These are phyloP conservation scores for Turnix velox DNA, from an alignment of 2,113 vertebrate genomes.

Conservation along the genomic window DNA sequence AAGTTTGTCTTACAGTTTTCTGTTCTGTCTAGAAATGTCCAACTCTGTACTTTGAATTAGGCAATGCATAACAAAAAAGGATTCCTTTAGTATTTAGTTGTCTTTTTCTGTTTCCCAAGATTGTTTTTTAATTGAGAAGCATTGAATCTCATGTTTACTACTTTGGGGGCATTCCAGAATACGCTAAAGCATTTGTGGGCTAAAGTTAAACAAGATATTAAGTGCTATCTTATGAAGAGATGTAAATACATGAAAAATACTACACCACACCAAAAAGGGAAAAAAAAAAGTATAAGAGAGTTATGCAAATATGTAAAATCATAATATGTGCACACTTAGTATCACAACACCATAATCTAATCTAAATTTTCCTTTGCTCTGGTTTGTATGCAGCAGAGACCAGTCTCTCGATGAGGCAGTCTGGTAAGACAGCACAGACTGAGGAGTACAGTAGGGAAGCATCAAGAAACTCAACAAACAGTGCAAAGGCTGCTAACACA, in stretches of 20 bases:
- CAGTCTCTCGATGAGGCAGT: not conserved
- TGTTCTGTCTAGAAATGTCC: not conserved
- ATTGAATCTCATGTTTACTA: not conserved
- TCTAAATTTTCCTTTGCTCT: not conserved
- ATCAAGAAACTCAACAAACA: rapidly evolving
- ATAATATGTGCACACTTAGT: rapidly evolving
- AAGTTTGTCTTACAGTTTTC: not conserved
- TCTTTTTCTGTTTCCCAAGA: not conserved
- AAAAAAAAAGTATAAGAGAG: not conserved
- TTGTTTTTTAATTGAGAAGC: not conserved
- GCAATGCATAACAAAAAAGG: not conserved
- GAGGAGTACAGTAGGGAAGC: not conserved
- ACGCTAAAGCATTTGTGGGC: not conserved
- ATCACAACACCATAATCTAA: too few species aligned
- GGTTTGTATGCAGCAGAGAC: not conserved
- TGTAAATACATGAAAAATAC: not conserved
- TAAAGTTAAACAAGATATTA: not conserved
- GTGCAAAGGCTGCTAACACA: not conserved
- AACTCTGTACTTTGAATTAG: not conserved
- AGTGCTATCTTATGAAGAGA: not conserved
- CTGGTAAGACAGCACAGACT: not conserved
- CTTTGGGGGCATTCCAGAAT: not conserved
- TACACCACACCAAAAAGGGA: not conserved
- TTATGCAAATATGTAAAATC: not conserved
- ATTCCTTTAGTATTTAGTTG: not conserved